Conservation (phyloP, 2,888 invertebrate species). For the Cloeon dipterum region DNA sequence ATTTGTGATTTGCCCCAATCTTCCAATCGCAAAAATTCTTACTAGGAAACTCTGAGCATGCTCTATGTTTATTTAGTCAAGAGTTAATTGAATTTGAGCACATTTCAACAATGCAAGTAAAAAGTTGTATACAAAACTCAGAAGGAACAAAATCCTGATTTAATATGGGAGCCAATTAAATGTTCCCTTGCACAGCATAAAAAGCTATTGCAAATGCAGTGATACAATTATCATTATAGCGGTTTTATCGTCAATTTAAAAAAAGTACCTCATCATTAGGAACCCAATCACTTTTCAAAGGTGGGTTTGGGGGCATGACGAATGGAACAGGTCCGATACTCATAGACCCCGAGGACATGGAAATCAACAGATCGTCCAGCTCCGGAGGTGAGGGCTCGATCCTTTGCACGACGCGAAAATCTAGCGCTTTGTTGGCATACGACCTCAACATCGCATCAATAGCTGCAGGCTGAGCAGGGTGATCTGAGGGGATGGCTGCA, state of each 20-base stretch:
- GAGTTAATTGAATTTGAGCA: too few species aligned
- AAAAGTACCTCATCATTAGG: constrained; percentile 37
- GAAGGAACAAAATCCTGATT: too few species aligned
- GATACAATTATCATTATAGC: too few species aligned
- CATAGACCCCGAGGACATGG: constrained; percentile 35
- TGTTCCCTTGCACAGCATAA: too few species aligned
- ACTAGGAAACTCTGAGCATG: background rate
- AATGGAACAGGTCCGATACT: constrained; percentile 25
- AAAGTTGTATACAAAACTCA: too few species aligned
- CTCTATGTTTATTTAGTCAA: too few species aligned
- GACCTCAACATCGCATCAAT: constrained; percentile 38
- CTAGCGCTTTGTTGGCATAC: constrained; percentile 59
- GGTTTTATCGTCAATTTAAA: too few species aligned
- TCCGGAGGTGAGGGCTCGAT: constrained; percentile 18
- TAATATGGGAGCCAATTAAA: too few species aligned
- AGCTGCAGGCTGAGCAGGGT: background rate
- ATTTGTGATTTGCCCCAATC: background rate
- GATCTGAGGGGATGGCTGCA: background rate
- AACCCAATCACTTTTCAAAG: constrained; percentile 57
- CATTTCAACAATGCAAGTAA: too few species aligned
- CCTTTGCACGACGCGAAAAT: constrained; percentile 26
- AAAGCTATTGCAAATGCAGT: too few species aligned
- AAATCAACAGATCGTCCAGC: constrained; percentile 26
- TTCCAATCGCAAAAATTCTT: background rate
- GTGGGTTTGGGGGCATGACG: constrained; percentile 52